Evolutionary conservation across 2,113 vertebrate species (phyloP).

Genomic region (Tylochromis polylepis): DNA sequence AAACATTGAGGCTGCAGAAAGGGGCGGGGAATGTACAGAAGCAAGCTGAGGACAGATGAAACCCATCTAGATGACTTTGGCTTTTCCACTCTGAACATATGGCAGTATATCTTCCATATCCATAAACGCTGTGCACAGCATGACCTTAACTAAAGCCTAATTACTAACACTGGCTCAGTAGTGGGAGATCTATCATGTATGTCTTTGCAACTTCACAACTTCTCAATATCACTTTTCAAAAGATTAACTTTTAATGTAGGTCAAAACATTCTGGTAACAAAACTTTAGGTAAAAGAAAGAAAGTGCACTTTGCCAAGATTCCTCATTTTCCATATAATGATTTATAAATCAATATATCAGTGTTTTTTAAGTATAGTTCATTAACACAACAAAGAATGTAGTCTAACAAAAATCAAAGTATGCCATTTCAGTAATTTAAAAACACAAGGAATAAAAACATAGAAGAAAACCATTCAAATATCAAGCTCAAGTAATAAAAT

Average conservation of each 20-base stretch:
- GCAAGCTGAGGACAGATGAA: conserved; percentile 14
- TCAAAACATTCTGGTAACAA: neutral
- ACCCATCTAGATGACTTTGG: conserved; percentile 13
- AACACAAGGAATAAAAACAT: neutral
- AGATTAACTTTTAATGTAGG: neutral
- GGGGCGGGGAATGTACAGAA: neutral
- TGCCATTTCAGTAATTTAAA: neutral
- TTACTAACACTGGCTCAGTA: neutral
- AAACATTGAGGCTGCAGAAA: neutral
- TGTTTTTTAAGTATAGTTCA: neutral
- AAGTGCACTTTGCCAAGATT: neutral
- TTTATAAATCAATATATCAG: neutral
- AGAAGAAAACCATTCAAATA: neutral
- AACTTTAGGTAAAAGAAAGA: neutral
- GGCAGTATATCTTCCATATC: neutral
- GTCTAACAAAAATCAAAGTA: neutral
- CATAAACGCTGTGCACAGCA: neutral
- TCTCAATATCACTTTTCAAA: neutral
- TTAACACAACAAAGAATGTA: neutral
- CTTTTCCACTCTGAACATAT: neutral
- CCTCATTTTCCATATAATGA: neutral
- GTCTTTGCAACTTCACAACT: neutral
- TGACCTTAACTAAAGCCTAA: conserved; percentile 6
- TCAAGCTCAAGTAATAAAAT: neutral
- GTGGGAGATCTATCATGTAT: neutral